phyloP scores from a whole-genome alignment of 92 coral and sea anemone genomes.

The Ricordea florida region DNA sequence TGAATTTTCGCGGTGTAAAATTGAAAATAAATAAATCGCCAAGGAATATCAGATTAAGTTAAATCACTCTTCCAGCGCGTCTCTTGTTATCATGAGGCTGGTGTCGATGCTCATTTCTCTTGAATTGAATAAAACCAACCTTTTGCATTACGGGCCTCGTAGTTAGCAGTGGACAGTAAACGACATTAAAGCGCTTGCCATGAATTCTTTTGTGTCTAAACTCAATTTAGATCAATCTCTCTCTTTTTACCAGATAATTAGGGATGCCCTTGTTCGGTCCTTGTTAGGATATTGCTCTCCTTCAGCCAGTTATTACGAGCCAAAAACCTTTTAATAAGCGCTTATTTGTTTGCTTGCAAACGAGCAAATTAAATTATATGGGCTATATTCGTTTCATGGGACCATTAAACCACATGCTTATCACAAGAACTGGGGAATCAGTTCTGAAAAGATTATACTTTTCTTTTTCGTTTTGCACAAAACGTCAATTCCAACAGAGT shows the following conservation, averaged over 20 bases:
- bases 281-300: slow-evolving; percentile 19
- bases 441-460: too few species aligned
- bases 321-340: slow-evolving; percentile 10
- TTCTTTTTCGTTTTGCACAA: too few species aligned
- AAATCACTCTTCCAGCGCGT: too few species aligned
- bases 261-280: slow-evolving; percentile 4
- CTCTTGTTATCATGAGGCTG: too few species aligned
- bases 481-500: too few species aligned
- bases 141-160: too few species aligned
- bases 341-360: slow-evolving; percentile 23
- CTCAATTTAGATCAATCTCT: slow-evolving; percentile 3
- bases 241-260: slow-evolving; percentile 13
- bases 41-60: too few species aligned
- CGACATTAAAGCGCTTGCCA: not conserved
- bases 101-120: too few species aligned
- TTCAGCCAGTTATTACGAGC: slow-evolving; percentile 11
- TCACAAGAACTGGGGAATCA: too few species aligned
- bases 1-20: too few species aligned
- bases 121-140: too few species aligned
- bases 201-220: not conserved
- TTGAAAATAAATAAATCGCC: too few species aligned
- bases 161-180: not conserved
- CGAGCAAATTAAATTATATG: slow-evolving; percentile 22
- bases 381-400: not conserved
- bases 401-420: not conserved